phyloP scores from a whole-genome alignment of 1,140 invertebrate genomes.

The Drosophila asahinai region DNA sequence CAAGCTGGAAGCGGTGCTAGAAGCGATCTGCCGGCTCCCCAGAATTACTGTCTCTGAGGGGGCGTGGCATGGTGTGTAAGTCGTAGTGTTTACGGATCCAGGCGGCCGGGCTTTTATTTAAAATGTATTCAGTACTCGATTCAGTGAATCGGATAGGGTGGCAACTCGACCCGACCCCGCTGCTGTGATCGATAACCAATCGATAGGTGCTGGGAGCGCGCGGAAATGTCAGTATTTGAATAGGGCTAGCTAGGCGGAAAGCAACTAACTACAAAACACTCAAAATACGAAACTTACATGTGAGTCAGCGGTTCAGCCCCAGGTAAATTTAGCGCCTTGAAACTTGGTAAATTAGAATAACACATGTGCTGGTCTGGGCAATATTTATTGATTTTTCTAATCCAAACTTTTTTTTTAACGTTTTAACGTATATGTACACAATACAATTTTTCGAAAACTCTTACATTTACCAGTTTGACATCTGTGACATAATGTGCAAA shows the following conservation, averaged over 20 bases:
- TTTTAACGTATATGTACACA: slow-evolving; percentile 58
- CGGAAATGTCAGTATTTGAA: slow-evolving; percentile 13
- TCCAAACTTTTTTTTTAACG: slow-evolving; percentile 29
- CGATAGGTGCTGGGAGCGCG: not conserved
- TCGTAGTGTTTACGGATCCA: not conserved
- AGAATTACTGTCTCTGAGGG: too few relatives aligned
- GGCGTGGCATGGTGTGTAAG: too few relatives aligned
- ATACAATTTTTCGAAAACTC: slow-evolving; percentile 54
- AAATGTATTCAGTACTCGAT: not conserved
- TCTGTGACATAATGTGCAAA: slow-evolving; percentile 48
- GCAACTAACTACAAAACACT: too few relatives aligned
- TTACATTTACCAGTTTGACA: slow-evolving; percentile 24
- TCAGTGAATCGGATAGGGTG: not conserved
- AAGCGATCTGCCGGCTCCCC: not conserved
- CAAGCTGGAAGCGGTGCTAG: not conserved
- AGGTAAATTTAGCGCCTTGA: slow-evolving; percentile 36
- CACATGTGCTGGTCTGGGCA: slow-evolving; percentile 39
- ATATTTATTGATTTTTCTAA: slow-evolving; percentile 48
- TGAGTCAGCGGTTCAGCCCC: slow-evolving; percentile 31
- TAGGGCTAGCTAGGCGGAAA: not conserved
- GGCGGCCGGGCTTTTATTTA: not conserved
- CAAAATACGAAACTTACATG: slow-evolving; percentile 23
- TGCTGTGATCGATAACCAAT: slow-evolving; percentile 5
- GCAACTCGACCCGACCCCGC: not conserved
- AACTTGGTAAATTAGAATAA: slow-evolving; percentile 25